Evolutionary conservation across 2,888 invertebrate genomes (phyloP), one percentile per base, ranked within the genome.

Genomic region (Lobophora halterata): DNA sequence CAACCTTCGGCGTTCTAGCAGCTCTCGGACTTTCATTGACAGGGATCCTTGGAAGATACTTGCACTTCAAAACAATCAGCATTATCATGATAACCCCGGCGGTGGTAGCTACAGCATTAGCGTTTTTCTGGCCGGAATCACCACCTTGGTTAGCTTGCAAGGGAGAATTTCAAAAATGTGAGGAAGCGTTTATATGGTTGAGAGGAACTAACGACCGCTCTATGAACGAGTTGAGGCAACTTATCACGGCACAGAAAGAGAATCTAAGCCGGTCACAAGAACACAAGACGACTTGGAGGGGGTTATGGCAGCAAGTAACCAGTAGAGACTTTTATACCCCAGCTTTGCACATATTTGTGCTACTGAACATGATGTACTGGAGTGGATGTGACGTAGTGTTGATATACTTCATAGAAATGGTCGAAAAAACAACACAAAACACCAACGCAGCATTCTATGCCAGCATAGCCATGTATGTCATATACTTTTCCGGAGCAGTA

Each of bases 91-190:
- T 32, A 5, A 17, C 37, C 2, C 44, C 46, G 1, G 39, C 40
- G 7, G 6, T 32, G 1, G 3, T 37, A 8, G 49, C 52, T n/a
- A 14, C 44, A 1, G 5, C 28, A 0, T 23, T 49, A 4, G 33
- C 41, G 1, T 24, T 46, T 1, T 14, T 42, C 3, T 56, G 53
- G 49, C 52, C 55, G 4, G 53, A 56, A 6, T 53, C 55, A 3
- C 55, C 55, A 5, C 31, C 41, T 1, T 56, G 50, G 55, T 21
- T 55, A 3, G 55, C 55, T 21, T 55, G 40, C 19, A 55, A 43
- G 40, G 49, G 45, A 7, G 35, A 49, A 14, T 49, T 47, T 8
- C 40, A 47, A 3, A 41, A 37, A 29, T 50, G 52, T 25, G 48
- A 43, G 21, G 11, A 13, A 14, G 25, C 49, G 1, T 55, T 53